phyloP scores from a whole-genome alignment of 1,140 invertebrate genomes.

The Lethocerus indicus region DNA sequence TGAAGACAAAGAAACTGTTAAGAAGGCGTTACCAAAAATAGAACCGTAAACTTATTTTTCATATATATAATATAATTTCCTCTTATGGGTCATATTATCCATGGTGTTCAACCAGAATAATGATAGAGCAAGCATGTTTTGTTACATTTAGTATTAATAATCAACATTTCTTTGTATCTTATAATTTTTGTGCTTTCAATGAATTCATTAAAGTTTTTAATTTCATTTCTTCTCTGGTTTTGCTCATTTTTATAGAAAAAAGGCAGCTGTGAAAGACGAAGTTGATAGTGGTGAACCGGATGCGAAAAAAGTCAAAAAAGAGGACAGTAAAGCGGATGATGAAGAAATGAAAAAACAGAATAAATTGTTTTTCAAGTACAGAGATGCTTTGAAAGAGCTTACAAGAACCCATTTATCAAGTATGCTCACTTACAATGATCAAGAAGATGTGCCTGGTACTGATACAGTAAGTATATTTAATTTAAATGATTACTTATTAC shows the following conservation, averaged over 20 bases:
- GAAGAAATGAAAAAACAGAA: constrained; percentile 56
- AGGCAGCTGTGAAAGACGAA: constrained; percentile 31
- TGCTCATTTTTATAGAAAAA: background rate
- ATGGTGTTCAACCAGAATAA: too few species aligned
- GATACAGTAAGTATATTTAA: constrained; percentile 7
- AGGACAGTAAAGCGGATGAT: constrained; percentile 30
- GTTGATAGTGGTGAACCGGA: constrained; percentile 33
- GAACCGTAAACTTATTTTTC: constrained; percentile 14
- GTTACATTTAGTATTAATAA: too few species aligned
- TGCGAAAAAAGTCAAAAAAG: constrained; percentile 49
- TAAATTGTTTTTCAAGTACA: constrained; percentile 53
- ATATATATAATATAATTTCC: constrained; percentile 8
- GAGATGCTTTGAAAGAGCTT: constrained; percentile 34
- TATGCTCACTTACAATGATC: constrained; percentile 55
- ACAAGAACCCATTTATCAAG: constrained; percentile 36
- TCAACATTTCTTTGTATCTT: too few species aligned
- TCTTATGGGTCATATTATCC: background rate
- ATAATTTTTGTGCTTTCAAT: too few species aligned
- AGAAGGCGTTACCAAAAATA: constrained; percentile 44
- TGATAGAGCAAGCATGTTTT: too few species aligned
- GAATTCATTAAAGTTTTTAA: too few species aligned
- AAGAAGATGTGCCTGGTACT: constrained; percentile 38
- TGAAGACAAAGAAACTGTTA: constrained; percentile 55
- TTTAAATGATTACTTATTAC: background rate
- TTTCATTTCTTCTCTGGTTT: background rate